Percentiles rank a stretch among this genome's conserved stretches.
These are phyloP conservation scores for Aphis craccivora DNA, from an alignment of 1,140 invertebrate species.

Conservation along the genomic window DNA sequence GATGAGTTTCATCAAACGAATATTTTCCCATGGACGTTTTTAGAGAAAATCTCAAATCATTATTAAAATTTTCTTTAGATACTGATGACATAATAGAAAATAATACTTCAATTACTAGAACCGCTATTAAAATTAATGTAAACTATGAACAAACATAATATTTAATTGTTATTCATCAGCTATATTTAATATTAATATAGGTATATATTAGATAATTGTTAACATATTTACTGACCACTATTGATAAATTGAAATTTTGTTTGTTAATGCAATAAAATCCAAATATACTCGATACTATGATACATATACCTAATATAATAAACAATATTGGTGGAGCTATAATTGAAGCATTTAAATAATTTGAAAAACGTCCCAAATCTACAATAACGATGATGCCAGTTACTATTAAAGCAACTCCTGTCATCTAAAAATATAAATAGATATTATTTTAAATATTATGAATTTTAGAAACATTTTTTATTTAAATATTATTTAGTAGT, in stretches of 20 bases:
- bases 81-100: slow-evolving; percentile 34
- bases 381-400: slow-evolving; percentile 41
- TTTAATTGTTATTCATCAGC: background rate
- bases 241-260: slow-evolving; percentile 33
- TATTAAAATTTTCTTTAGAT: slow-evolving; percentile 43
- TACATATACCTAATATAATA: slow-evolving; percentile 37
- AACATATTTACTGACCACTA: background rate
- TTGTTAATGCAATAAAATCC: slow-evolving; percentile 51
- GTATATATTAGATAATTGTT: background rate
- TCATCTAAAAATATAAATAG: slow-evolving; percentile 17
- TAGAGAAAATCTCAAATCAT: slow-evolving; percentile 34
- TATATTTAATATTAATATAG: background rate
- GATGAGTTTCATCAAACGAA: slow-evolving; percentile 45
- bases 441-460: background rate
- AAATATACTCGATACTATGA: slow-evolving; percentile 11
- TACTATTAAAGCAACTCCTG: slow-evolving; percentile 47
- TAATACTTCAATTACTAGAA: slow-evolving; percentile 33
- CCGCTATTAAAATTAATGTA: background rate
- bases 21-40: slow-evolving; percentile 52
- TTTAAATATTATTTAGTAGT: background rate
- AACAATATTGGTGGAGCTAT: slow-evolving; percentile 28
- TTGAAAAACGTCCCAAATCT: slow-evolving; percentile 54
- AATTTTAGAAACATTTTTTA: background rate
- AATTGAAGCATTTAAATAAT: slow-evolving; percentile 39
- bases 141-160: slow-evolving; percentile 27